These are phyloP conservation scores for Leguminivora glycinivorella DNA, from an alignment of 1,140 invertebrate species.

Conservation along the genomic window DNA sequence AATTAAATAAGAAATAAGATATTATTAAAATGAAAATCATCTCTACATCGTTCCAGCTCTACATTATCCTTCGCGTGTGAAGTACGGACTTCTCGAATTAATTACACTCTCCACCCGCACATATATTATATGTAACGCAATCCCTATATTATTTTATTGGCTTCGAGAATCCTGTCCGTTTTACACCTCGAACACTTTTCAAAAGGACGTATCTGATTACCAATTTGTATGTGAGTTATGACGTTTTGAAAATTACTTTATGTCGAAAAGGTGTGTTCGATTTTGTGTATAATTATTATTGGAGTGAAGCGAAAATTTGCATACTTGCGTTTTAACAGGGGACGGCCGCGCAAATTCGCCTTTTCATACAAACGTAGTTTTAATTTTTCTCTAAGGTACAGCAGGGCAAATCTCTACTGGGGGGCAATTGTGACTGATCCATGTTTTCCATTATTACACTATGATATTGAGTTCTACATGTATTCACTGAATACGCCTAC, in stretches of 20 bases:
- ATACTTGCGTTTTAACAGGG: not conserved
- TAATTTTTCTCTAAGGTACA: no score
- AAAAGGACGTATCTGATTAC: not conserved
- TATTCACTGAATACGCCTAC: no score
- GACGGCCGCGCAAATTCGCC: no score
- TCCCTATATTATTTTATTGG: slow-evolving; percentile 25
- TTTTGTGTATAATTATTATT: not conserved
- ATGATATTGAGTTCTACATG: no score
- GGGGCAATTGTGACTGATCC: no score
- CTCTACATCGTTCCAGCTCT: slow-evolving; percentile 37
- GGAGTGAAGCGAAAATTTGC: not conserved
- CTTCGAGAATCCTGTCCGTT: not conserved
- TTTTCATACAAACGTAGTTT: no score
- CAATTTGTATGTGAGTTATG: not conserved
- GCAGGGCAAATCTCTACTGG: no score
- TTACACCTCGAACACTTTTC: not conserved
- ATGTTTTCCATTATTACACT: no score
- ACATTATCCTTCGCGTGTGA: slow-evolving; percentile 54
- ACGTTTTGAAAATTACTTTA: not conserved
- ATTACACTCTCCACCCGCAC: slow-evolving; percentile 45
- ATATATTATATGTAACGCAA: slow-evolving; percentile 12
- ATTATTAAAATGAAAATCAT: not conserved
- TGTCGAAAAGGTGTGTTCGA: not conserved
- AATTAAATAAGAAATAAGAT: no score
- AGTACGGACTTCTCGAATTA: slow-evolving; percentile 63